A percentile compares a stretch with the other conserved stretches of the same genome.
These are phyloP conservation scores for Chrysemys picta DNA, from an alignment of 2,113 vertebrate species.

Conservation along the genomic window DNA sequence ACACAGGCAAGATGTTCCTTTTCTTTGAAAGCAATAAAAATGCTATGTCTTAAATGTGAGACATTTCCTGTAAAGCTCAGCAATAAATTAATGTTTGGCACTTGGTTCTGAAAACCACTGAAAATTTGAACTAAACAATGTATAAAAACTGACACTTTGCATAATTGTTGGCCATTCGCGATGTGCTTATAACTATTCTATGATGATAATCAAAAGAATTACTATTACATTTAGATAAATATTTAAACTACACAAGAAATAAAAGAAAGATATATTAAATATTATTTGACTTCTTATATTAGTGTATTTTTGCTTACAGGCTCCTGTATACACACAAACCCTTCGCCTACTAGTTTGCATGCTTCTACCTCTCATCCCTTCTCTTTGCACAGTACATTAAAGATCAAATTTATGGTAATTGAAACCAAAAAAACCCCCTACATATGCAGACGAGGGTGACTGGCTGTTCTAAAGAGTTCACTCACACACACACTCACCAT, in stretches of 20 bases:
- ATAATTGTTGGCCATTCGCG: neutral
- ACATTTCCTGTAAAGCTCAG: neutral
- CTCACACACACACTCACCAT: neutral
- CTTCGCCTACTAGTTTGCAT: neutral
- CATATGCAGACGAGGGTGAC: neutral
- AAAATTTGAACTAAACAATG: neutral
- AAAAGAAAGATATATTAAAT: neutral
- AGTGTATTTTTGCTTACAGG: neutral
- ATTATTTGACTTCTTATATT: neutral
- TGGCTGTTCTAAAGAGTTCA: neutral
- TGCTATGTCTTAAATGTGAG: neutral
- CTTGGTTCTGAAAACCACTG: neutral
- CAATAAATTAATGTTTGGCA: neutral
- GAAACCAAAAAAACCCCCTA: neutral
- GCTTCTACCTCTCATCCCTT: neutral
- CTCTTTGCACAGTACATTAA: neutral
- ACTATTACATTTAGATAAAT: neutral
- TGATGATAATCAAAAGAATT: neutral
- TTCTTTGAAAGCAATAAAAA: neutral
- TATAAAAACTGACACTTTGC: neutral
- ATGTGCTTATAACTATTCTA: neutral
- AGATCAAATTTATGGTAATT: conserved; percentile 19
- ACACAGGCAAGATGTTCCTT: neutral
- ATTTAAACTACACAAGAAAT: neutral
- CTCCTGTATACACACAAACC: neutral